phyloP scores from a whole-genome alignment of 2,113 vertebrate genomes.

The Thunnus maccoyii region DNA sequence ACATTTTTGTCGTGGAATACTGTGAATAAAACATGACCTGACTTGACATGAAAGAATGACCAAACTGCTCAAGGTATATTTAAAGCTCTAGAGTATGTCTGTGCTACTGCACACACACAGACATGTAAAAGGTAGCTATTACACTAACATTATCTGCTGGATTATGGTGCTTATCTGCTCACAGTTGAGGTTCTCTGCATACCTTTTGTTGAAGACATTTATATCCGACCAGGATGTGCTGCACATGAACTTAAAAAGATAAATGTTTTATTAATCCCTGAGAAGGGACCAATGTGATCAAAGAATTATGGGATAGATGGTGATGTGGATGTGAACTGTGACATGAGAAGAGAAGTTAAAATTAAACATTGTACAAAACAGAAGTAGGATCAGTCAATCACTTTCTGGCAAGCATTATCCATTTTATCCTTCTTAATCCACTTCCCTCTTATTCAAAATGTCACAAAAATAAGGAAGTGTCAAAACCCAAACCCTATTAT shows the following conservation, averaged over 20 bases:
- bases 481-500: too few relatives aligned
- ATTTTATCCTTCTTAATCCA: too few relatives aligned
- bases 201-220: slow-evolving; percentile 21
- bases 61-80: slow-evolving; percentile 9
- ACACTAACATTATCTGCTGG: slow-evolving; percentile 21
- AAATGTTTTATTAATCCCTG: background rate
- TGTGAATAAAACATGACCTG: slow-evolving; percentile 21
- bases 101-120: background rate
- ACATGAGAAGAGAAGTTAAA: too few relatives aligned
- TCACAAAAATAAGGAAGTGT: too few relatives aligned
- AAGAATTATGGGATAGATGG: background rate
- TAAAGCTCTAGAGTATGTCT: background rate
- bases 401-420: too few relatives aligned
- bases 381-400: too few relatives aligned
- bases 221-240: slow-evolving; percentile 1
- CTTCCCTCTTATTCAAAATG: too few relatives aligned
- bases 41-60: background rate
- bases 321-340: background rate
- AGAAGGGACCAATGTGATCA: background rate
- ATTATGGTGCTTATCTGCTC: slow-evolving; percentile 48
- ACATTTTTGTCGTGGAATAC: slow-evolving; percentile 1
- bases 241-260: background rate
- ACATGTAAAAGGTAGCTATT: slow-evolving; percentile 29
- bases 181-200: slow-evolving; percentile 7
- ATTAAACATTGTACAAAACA: too few relatives aligned